Evolutionary conservation across 2,888 invertebrate genomes (phyloP), one percentile per base, ranked within the genome.

Genomic region (Hartigia nigra): DNA sequence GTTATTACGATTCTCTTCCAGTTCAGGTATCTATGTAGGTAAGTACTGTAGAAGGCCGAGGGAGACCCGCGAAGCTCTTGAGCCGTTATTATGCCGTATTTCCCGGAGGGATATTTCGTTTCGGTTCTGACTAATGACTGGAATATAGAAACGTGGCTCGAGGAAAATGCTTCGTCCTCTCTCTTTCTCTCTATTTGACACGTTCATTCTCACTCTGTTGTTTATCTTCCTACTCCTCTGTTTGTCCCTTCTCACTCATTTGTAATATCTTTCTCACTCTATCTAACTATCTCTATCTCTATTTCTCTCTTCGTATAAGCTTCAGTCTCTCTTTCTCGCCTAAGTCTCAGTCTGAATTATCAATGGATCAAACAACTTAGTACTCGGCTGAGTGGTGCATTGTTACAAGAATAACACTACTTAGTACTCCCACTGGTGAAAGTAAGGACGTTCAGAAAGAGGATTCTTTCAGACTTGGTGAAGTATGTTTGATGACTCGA

Each of bases 71-170:
- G 72, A 70, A 34, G 31, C 72, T 31, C 31, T 70, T 34, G 72
- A 32, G 76, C 80, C 78, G 82, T 85, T 84, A 87, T 89, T 86
- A 86, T 82, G 82, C 82, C 77, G 83, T 85, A 86, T 87, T 88
- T 87, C 86, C 86, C 86, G 79, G 80, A 83, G 88, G 84, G 82
- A 87, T 85, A 83, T 87, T 87, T 86, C 80, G 81, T 84, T 86
- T 83, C 79, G 84, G 81, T 81, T 79, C 75, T 78, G 75, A 74
- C 78, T 78, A 81, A 80, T 80, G 78, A 81, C 78, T 76, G 76
- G 39, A 39, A 23, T 39, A 39, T 23, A 23, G 39, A 39, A 39
- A 55, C 78, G 70, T 36, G 74, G 69, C 70, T 72, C 77, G 69
- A 70, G 74, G 78, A 74, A 77, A 78, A 76, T 75, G 75, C 69